Base-by-base conservation (phyloP, 2,797 vertebrate species). In the Hemitrygon akajei region DNA sequence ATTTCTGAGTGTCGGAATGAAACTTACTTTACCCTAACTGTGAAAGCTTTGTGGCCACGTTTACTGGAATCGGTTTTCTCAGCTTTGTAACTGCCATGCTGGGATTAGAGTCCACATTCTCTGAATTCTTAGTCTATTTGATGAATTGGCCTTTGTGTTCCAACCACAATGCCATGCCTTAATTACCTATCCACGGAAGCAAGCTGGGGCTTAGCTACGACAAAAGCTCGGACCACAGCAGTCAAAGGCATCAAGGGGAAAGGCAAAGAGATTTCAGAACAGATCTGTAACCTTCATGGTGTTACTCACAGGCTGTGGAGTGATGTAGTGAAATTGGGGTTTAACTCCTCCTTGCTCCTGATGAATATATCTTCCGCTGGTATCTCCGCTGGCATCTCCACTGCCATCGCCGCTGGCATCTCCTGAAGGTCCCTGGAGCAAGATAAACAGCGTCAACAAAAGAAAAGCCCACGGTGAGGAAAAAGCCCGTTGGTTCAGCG, bases 361-460 rank as follows among this genome's bases (percentile, higher is more conserved):
- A 10, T 12, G 37, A n/a, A 76, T 75, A 58, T 93, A 73, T 7
- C 76, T 96, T 75, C 97, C 94, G 14, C 94, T 47, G 3, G 47
- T 47, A 47, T 47, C 47, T 75, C 97, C 94, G 14, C 94, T 47
- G 47, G 2, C 47, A 47, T 47, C 47, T 75, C 97, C 94, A 18
- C 94, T 94, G 2, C 95, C 95, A 0, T 97, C 96, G 7, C 98
- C 98, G 2, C 99, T 99, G 94, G 95, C 96, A 47, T 97, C 98
- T 60, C 98, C 99, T 1, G 99, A 99, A 0, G 99, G 99, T 7
- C 97, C 97, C 98, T 99, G 95, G 34, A 93, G 69, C 25, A 76
- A 71, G 81, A 69, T 27, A 76, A 92, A 30, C 71, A 56, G 37
- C 22, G 76, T 30, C 11, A 0, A 9, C 40, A 76, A 56, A 93